Base-by-base conservation (phyloP, 1,140 invertebrate species). In the Uloborus diversus region DNA sequence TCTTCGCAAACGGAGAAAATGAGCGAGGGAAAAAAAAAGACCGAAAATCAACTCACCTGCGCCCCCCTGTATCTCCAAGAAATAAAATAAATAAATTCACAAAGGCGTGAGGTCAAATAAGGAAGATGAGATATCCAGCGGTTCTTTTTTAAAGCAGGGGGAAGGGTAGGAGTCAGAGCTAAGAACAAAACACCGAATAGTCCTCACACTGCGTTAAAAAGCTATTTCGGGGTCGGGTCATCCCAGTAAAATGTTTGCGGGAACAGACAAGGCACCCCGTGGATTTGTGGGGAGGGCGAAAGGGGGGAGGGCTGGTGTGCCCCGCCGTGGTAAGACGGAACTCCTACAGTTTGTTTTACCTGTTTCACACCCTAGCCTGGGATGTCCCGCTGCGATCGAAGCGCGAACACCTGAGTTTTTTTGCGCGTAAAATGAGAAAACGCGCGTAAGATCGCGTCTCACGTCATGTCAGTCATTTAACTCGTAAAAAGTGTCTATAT, bases 321-420 rank as follows among this genome's bases (percentile, higher is more conserved):
- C 73, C 73, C 35, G 73, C 37, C 17, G 73, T 5, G 61, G 47
- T 57, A 42, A 78, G 73, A 66, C 73, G 73, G 62, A 78, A 78
- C 73, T 78, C 73, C 73, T 65, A 78, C 73, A 78, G 73, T 78
- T 78, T 78, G 73, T 78, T 78, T 78, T 78, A 78, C 73, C 73
- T 56, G 73, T 78, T 78, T 78, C 73, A 78, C 73, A 78, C 73
- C 73, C 73, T 78, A 28, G 62, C 61, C 35, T n/a, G 61, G 33
- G 62, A 64, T 20, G 33, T 20, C 73, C 73, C 30, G 73, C 73
- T 65, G 73, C 14, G 73, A 23, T 7, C n/a, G n/a, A 20, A 56
- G 57, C 62, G 47, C 62, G 73, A 33, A 78, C 62, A 78, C 73
- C 73, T 78, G 73, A 78, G 73, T 62, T 51, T 73, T 62, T 59